Evolutionary conservation across 2,113 vertebrate genomes (phyloP).

Genomic region (Fulica atra): DNA sequence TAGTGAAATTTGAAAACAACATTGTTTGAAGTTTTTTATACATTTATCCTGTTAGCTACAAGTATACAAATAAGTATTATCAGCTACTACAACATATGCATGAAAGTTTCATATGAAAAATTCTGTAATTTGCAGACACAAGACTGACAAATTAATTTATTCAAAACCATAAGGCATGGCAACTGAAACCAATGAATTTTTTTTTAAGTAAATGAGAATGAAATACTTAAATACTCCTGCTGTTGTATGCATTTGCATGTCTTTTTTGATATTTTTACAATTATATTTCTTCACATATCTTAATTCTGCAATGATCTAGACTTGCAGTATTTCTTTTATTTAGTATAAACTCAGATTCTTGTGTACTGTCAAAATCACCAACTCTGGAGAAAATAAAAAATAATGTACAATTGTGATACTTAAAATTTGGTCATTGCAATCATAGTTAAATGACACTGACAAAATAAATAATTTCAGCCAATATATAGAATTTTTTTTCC

Average conservation of each 20-base stretch:
- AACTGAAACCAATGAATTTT: not conserved
- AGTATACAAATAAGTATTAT: not conserved
- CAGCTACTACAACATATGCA: not conserved
- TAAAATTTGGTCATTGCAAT: not conserved
- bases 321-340: not conserved
- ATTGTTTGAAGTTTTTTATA: not conserved
- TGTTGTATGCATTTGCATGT: not conserved
- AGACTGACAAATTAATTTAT: not conserved
- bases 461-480: not conserved
- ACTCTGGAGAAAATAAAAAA: not conserved
- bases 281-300: not conserved
- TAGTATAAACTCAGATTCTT: not conserved
- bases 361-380: not conserved
- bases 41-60: not conserved
- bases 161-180: not conserved
- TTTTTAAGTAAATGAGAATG: not conserved
- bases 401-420: not conserved
- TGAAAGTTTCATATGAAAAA: not conserved
- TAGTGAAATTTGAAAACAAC: not conserved
- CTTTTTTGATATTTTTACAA: not conserved
- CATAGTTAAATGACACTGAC: not conserved
- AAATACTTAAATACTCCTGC: not conserved
- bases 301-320: not conserved
- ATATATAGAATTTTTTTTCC: not conserved
- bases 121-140: not conserved